Conservation (phyloP, 2,888 invertebrate species). For the Leucozona laternaria region DNA sequence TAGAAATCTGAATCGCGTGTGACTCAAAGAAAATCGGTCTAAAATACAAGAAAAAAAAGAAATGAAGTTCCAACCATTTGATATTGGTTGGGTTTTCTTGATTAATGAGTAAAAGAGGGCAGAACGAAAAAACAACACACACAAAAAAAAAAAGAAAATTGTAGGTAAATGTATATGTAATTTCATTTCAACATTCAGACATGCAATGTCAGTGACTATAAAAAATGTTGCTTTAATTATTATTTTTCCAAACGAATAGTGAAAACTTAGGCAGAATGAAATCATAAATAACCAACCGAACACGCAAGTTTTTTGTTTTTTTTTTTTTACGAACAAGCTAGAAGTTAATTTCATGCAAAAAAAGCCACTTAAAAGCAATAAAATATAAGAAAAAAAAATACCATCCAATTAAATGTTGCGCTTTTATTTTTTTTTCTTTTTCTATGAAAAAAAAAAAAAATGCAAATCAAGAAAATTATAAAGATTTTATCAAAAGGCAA, state of each 20-base stretch:
- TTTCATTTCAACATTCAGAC: conserved; percentile 57
- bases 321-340: conserved; percentile 24
- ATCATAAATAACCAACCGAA: conserved; percentile 70
- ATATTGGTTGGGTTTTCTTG: conserved; percentile 44
- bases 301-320: conserved; percentile 54
- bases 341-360: conserved; percentile 73
- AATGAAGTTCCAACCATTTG: conserved; percentile 31
- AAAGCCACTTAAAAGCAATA: conserved; percentile 60
- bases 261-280: conserved; percentile 43
- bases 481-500: conserved; percentile 1
- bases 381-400: conserved; percentile 50
- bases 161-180: background rate
- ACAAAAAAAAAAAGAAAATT: background rate
- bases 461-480: background rate
- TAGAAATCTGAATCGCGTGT: conserved; percentile 68
- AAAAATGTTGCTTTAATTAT: conserved; percentile 64
- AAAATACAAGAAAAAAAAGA: background rate
- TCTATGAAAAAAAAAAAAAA: conserved; percentile 20
- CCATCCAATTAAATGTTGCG: conserved; percentile 44
- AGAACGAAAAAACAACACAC: background rate
- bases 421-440: background rate
- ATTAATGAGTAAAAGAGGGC: conserved; percentile 45
- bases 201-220: conserved; percentile 67
- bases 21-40: conserved; percentile 33
- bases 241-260: conserved; percentile 21